Base-by-base conservation (phyloP, 2,797 vertebrate genomes). In the Chelon labrosus region DNA sequence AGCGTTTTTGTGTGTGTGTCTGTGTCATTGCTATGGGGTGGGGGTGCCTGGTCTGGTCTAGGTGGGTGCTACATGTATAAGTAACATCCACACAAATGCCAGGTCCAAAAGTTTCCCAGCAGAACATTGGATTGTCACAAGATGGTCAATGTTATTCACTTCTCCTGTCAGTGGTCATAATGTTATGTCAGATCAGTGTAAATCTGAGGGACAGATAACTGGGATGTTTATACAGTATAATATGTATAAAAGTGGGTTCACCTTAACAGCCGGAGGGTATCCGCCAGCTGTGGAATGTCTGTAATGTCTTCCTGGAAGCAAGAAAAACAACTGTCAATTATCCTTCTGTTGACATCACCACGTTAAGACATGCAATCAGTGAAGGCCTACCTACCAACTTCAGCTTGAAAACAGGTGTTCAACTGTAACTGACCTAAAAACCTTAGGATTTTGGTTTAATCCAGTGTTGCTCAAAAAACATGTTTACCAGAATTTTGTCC, bases 221-320 rank as follows among this genome's bases (percentile, higher is more conserved):
- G 22, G 22, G 16, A 16, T 39, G 10, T 44, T n/a, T 10, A 17
- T n/a, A 50, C 6, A 20, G 51, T 53, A 27, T 8, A 31, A 31
- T 53, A 53, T 9, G 51, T n/a, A 31, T 50, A 65, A 60, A 63
- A 56, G 35, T 55, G 62, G 79, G 90, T 94, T 96, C 93, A 99
- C 98, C 96, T 97, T 90, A 99, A 96, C 66, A 99, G 93, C 81
- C 93, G 96, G 73, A 99, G 97, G 88, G 93, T 88, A 92, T 98
- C 97, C 86, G 97, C 95, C 86, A 99, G 95, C 84, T 96, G 94
- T 35, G 98, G 98, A 93, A 99, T 97, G 89, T 98, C 98, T 89
- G 98, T 99, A 88, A 99, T 99, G 93, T 99, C 98, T 96, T 98
- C 98, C 98, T 99, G 90, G 69, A 90, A 85, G 93, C 73, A 85